A percentile compares a stretch with the other conserved stretches of the same genome.
phyloP scores from a whole-genome alignment of 2,113 vertebrate species.

The Canis aureus region DNA sequence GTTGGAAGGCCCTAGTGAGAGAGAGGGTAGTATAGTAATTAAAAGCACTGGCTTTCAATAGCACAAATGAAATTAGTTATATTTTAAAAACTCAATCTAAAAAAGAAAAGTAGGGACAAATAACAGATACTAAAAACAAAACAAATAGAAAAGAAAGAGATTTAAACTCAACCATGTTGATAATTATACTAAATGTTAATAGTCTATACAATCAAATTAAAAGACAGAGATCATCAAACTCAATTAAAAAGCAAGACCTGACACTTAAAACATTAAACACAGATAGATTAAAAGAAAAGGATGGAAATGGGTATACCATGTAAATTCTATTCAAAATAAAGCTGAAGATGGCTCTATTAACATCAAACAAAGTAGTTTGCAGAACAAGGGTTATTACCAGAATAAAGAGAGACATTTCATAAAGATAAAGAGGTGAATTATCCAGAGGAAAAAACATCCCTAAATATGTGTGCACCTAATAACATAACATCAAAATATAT shows the following conservation, averaged over 20 bases:
- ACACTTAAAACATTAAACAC: neutral
- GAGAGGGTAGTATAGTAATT: neutral
- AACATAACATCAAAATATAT: neutral
- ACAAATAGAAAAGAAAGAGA: neutral
- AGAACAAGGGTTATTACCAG: neutral
- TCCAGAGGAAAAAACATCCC: neutral
- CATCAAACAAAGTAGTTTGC: neutral
- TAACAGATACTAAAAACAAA: neutral
- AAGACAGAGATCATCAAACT: neutral
- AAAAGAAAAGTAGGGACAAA: neutral
- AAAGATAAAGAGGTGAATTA: neutral
- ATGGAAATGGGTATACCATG: neutral
- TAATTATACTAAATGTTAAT: neutral
- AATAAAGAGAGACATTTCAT: neutral
- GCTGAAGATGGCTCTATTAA: neutral
- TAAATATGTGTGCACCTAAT: neutral
- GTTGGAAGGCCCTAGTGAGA: neutral
- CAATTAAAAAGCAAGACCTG: neutral
- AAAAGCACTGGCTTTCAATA: neutral
- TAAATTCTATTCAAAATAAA: constrained; percentile 7
- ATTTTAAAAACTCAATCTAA: constrained; percentile 1
- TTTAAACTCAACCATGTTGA: neutral
- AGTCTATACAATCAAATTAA: neutral
- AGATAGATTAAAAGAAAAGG: neutral
- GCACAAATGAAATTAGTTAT: constrained; percentile 5